Conservation (phyloP, 2,113 vertebrate genomes). For the Amblyornis subalaris region DNA sequence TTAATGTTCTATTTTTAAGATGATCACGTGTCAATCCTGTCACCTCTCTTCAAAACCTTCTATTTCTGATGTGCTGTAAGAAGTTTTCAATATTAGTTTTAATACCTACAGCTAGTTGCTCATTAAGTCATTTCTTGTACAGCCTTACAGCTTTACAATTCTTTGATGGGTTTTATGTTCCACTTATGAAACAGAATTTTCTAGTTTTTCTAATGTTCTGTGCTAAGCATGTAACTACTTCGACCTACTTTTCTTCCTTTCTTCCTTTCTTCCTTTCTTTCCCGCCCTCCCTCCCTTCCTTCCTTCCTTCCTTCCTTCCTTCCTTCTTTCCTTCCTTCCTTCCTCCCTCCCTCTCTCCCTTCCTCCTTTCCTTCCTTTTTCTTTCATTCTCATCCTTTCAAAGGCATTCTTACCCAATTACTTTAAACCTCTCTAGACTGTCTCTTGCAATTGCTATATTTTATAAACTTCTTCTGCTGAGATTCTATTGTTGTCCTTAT, state of each 20-base stretch:
- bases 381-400: not conserved
- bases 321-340: too few relatives aligned
- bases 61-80: not conserved
- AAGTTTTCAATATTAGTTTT: not conserved
- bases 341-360: too few relatives aligned
- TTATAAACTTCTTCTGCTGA: not conserved
- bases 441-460: not conserved
- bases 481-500: not conserved
- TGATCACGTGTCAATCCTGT: not conserved
- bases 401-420: not conserved
- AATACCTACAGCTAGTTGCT: not conserved
- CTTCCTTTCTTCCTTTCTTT: too few relatives aligned
- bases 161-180: not conserved
- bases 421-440: not conserved
- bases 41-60: not conserved
- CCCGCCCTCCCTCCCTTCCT: too few relatives aligned
- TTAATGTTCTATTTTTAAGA: not conserved
- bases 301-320: too few relatives aligned
- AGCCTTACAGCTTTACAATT: not conserved
- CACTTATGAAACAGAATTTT: not conserved
- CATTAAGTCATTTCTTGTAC: not conserved
- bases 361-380: too few relatives aligned
- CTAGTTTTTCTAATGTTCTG: not conserved
- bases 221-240: not conserved
- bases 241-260: too few relatives aligned